A percentile compares a stretch with the other conserved stretches of the same genome.
These are phyloP conservation scores for Dolichomitus sp. DNA, from an alignment of 2,888 invertebrate species.

Conservation along the genomic window DNA sequence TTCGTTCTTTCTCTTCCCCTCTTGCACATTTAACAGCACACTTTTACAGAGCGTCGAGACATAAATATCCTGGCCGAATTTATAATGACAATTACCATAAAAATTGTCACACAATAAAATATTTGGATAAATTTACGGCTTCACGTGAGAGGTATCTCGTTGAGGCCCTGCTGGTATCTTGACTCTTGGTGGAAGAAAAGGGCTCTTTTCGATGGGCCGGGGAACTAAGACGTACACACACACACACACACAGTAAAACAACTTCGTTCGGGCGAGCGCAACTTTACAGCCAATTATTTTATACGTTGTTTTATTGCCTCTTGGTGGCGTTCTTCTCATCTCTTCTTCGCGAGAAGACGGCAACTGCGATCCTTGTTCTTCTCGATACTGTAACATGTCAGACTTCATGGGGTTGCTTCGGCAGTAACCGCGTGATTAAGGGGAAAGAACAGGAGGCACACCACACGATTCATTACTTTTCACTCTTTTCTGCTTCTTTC, in stretches of 20 bases:
- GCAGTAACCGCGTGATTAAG: slow-evolving; percentile 36
- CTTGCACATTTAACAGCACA: slow-evolving; percentile 59
- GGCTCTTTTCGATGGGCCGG: slow-evolving; percentile 43
- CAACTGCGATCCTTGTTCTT: slow-evolving; percentile 22
- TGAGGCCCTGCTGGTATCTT: slow-evolving; percentile 32
- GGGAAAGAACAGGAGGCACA: slow-evolving; percentile 20
- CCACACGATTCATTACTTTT: background rate
- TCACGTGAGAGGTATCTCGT: slow-evolving; percentile 43
- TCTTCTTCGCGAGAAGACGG: slow-evolving; percentile 15
- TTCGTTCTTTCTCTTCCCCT: slow-evolving; percentile 34
- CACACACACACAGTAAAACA: slow-evolving; percentile 39
- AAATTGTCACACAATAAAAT: slow-evolving; percentile 86
- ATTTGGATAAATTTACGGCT: slow-evolving; percentile 83
- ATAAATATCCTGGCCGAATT: slow-evolving; percentile 84
- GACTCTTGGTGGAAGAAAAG: slow-evolving; percentile 23
- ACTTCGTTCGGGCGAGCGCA: slow-evolving; percentile 70
- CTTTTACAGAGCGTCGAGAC: slow-evolving; percentile 58
- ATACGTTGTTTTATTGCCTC: slow-evolving; percentile 81
- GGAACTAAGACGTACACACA: slow-evolving; percentile 27
- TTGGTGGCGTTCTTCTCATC: slow-evolving; percentile 24
- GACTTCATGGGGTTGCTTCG: slow-evolving; percentile 17
- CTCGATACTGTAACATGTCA: slow-evolving; percentile 19
- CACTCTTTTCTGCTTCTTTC: background rate
- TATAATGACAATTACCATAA: slow-evolving; percentile 86
- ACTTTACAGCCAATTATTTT: slow-evolving; percentile 85